Evolutionary conservation across 1,140 invertebrate genomes (phyloP).

Genomic region (Mycetomoellerius zeteki): DNA sequence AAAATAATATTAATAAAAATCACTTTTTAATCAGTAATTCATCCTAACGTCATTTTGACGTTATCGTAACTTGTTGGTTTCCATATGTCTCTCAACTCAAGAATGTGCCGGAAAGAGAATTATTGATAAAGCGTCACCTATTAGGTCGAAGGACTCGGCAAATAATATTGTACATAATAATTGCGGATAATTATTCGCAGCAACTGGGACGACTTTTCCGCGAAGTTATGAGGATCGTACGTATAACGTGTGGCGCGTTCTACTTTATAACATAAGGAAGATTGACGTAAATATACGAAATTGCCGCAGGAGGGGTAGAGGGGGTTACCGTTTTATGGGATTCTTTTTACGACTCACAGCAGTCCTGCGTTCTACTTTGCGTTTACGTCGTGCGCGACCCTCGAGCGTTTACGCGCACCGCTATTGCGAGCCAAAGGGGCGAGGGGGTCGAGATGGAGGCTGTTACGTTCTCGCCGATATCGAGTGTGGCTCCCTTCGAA

Average conservation of each 20-base stretch:
- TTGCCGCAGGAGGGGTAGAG: constrained; percentile 28
- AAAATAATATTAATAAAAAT: no score
- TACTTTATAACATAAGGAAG: constrained; percentile 66
- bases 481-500: constrained; percentile 27
- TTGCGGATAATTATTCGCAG: constrained; percentile 10
- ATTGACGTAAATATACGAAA: constrained; percentile 77
- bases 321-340: constrained; percentile 76
- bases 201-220: not conserved
- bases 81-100: not conserved
- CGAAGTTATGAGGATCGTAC: constrained; percentile 48
- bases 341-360: constrained; percentile 81
- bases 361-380: constrained; percentile 80
- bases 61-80: no score
- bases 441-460: not conserved
- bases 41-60: no score
- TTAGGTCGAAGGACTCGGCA: not conserved
- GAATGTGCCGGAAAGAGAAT: not conserved
- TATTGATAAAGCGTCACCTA: constrained; percentile 7
- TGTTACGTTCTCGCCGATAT: constrained; percentile 1
- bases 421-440: not conserved
- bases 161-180: not conserved
- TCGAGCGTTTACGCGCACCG: constrained; percentile 67
- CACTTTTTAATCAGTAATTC: no score
- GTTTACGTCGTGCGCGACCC: constrained; percentile 79
- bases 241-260: constrained; percentile 36